A percentile compares a stretch with the other conserved stretches of the same genome.
Conservation (phyloP, 2,888 invertebrate species). For the Chrysodeixis includens region DNA sequence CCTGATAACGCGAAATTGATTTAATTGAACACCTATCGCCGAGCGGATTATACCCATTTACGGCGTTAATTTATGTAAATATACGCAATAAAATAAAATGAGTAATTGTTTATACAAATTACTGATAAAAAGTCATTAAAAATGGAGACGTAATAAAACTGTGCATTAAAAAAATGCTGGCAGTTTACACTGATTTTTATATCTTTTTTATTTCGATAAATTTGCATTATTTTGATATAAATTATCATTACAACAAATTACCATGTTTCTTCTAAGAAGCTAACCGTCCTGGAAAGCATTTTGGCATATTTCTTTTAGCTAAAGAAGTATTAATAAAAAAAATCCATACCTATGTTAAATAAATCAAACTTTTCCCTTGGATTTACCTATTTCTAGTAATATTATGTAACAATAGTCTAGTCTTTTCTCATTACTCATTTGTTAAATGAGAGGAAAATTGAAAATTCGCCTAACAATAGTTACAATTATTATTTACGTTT, state of each 20-base stretch:
- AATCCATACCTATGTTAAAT: too few relatives aligned
- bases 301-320: too few relatives aligned
- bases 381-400: too few relatives aligned
- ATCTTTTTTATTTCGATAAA: neutral
- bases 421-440: neutral
- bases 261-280: too few relatives aligned
- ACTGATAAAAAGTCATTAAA: slow-evolving; percentile 2
- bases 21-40: slow-evolving; percentile 14
- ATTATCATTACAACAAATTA: too few relatives aligned
- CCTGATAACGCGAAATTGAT: slow-evolving; percentile 38
- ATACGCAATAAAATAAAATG: neutral
- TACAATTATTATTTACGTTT: too few relatives aligned
- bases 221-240: neutral
- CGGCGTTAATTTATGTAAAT: slow-evolving; percentile 5
- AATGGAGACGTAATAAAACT: neutral
- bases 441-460: neutral
- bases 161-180: neutral
- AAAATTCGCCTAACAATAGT: too few relatives aligned
- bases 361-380: too few relatives aligned
- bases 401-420: neutral
- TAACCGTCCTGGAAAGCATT: too few relatives aligned
- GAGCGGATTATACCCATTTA: slow-evolving; percentile 3
- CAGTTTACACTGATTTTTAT: neutral
- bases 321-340: too few relatives aligned
- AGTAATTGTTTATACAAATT: neutral